Evolutionary conservation across 2,888 invertebrate species (phyloP), one percentile per base, ranked within the genome.

Genomic region (Hydropsyche betteni): DNA sequence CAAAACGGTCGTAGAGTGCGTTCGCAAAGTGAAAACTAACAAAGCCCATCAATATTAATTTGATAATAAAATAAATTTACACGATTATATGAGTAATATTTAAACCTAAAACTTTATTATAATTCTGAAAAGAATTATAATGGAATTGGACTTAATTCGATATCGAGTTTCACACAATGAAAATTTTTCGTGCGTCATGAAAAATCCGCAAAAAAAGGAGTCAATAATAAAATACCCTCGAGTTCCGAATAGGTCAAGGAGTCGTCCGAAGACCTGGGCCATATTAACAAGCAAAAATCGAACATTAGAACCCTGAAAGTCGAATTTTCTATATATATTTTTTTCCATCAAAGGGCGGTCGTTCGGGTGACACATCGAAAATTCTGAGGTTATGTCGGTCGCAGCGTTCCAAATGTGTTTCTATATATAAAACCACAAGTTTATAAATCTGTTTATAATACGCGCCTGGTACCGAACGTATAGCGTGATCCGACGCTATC

Each of bases 401-500:
- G 24, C 44, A 44, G 10, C 44, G 44, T 44, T 44, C 10, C 44
- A 10, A 10, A 44, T 44, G 44, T 44, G 44, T 44, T 44, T 44
- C 10, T 44, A 6, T 44, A 44, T 44, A 44, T 44, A 44, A 8
- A 44, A 44, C 8, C 4, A 8, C 16, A 5, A 58, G 58, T 58
- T 44, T 58, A 58, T 58, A 58, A 58, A 58, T 58, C 58, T 58
- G 58, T 58, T 58, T 58, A 24, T 58, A 58, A 58, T 58, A 58
- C 58, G 58, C 58, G 58, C 58, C 58, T 64, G 36, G 36, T 64
- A 64, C 64, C 64, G 64, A 64, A 64, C 34, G 36, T 4, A 36
- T 64, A 36, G 64, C 64, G 64, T 64, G 64, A 64, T 64, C 36
- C 34, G n/a, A n/a, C n/a, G 12, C 64, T 33, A 64, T 64, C 64